Percentiles rank a stretch among this genome's conserved stretches.
These are phyloP conservation scores for Trachythela sp. DNA, from an alignment of 64 coral and sea anemone species.

Conservation along the genomic window DNA sequence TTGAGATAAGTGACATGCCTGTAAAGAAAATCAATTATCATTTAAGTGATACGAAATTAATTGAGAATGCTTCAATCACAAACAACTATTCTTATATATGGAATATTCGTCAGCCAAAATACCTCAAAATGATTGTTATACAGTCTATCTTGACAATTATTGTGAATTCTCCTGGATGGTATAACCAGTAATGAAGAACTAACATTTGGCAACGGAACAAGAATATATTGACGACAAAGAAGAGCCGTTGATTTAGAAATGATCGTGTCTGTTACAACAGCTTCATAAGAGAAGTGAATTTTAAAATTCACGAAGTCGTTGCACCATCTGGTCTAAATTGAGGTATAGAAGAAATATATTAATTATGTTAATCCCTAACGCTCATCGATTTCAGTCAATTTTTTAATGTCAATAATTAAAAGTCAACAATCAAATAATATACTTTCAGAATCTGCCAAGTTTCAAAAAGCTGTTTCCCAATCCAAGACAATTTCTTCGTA, in stretches of 20 bases:
- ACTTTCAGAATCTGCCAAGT: background rate
- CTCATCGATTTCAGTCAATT: no score
- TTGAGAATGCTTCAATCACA: no score
- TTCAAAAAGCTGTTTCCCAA: conserved; percentile 10
- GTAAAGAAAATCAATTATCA: background rate
- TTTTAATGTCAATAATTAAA: no score
- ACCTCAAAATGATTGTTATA: background rate
- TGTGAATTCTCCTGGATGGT: background rate
- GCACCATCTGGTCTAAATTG: background rate
- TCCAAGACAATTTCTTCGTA: background rate
- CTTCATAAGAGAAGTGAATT: background rate
- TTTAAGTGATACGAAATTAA: background rate
- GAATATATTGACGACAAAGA: conserved; percentile 3
- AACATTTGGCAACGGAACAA: background rate
- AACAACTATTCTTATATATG: no score
- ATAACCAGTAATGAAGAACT: background rate
- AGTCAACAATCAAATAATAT: background rate
- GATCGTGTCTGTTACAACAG: background rate
- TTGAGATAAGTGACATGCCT: background rate
- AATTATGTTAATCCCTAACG: no score
- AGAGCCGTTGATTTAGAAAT: background rate
- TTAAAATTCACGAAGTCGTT: background rate
- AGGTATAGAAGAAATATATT: no score
- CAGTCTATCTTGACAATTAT: background rate
- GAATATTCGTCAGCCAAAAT: background rate